Conservation (phyloP, 2,888 invertebrate species). For the Toxonevra muliebris region DNA sequence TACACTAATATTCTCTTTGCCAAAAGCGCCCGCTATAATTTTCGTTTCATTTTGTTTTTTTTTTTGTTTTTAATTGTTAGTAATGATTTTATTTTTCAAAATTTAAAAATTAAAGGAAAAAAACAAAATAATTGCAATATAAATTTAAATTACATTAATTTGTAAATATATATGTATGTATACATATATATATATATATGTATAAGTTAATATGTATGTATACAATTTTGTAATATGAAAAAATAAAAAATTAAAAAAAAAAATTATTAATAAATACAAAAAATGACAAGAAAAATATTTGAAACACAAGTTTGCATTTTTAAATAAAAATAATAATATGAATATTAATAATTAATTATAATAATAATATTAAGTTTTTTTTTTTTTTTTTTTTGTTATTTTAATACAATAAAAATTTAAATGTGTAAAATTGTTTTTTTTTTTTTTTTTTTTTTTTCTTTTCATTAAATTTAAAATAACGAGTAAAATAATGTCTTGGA, state of each 20-base stretch:
- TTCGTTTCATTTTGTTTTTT: slow-evolving; percentile 31
- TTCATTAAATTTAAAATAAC: slow-evolving; percentile 29
- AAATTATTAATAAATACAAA: slow-evolving; percentile 40
- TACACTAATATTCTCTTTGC: no score
- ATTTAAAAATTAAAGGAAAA: no score
- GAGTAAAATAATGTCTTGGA: slow-evolving; percentile 64
- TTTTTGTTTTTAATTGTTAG: slow-evolving; percentile 6
- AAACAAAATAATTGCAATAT: no score
- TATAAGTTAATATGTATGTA: neutral
- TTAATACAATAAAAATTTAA: slow-evolving; percentile 30
- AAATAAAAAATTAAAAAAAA: slow-evolving; percentile 36
- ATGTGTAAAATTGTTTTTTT: slow-evolving; percentile 29
- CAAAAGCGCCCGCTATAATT: neutral
- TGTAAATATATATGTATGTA: slow-evolving; percentile 16
- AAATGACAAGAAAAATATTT: slow-evolving; percentile 49
- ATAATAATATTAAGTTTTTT: slow-evolving; percentile 22
- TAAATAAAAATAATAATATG: slow-evolving; percentile 1
- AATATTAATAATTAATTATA: neutral
- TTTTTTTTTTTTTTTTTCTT: slow-evolving; percentile 25
- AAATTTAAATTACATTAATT: slow-evolving; percentile 6
- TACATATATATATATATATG: slow-evolving; percentile 2
- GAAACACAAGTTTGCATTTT: slow-evolving; percentile 37
- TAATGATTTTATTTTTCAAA: slow-evolving; percentile 1
- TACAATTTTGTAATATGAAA: slow-evolving; percentile 28
- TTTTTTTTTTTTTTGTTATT: slow-evolving; percentile 17